phyloP scores from a whole-genome alignment of 2,113 vertebrate species.

The Sitta europaea region DNA sequence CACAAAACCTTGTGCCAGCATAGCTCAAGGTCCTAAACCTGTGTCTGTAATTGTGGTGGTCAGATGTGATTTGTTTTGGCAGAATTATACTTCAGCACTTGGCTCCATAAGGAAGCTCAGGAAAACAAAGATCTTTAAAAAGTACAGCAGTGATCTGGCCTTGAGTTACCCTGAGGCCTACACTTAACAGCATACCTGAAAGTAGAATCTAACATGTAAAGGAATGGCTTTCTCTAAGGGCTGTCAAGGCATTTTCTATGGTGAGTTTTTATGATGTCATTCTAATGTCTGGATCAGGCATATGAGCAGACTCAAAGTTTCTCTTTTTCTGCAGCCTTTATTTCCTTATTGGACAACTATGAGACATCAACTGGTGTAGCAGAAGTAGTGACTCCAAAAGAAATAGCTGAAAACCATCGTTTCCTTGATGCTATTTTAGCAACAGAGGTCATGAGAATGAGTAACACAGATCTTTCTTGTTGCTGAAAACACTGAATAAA shows the following conservation, averaged over 20 bases:
- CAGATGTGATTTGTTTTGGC: not conserved
- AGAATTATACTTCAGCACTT: not conserved
- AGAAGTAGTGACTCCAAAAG: constrained; percentile 76
- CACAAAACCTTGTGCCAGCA: not conserved
- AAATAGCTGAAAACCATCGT: constrained; percentile 70
- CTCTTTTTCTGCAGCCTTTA: constrained; percentile 73
- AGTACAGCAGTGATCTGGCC: not conserved
- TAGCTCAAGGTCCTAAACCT: not conserved
- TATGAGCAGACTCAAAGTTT: not conserved
- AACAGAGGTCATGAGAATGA: constrained; percentile 83
- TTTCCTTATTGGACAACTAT: constrained; percentile 82
- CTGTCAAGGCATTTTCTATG: not conserved
- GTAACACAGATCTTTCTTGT: not conserved
- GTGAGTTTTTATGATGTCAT: not conserved
- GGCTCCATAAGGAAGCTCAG: not conserved
- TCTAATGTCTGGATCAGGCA: not conserved
- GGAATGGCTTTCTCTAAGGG: not conserved
- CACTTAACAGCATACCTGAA: not conserved
- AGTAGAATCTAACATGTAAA: not conserved
- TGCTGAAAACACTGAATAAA: not conserved
- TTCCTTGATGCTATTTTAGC: constrained; percentile 80
- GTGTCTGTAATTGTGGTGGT: not conserved
- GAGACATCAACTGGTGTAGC: constrained; percentile 73
- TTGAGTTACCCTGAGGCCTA: not conserved
- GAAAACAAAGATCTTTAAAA: too few relatives aligned